Evolutionary conservation across 1,140 invertebrate species (phyloP), one percentile per base, ranked within the genome.

Genomic region (Scaptomyza pallida): DNA sequence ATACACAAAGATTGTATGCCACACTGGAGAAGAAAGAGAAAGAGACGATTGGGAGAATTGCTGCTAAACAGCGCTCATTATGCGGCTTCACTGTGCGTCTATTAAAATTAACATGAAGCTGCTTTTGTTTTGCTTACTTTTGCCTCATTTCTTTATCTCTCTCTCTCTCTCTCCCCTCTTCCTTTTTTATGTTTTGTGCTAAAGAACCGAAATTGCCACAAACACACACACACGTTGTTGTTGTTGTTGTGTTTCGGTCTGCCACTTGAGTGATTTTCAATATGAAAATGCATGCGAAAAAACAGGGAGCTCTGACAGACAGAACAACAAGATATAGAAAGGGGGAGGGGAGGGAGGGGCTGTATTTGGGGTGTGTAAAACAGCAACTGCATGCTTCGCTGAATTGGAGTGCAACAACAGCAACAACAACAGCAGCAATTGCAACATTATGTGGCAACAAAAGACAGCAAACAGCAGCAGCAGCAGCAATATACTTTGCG

Each of bases 221-320:
- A 86, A 69, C 62, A 60, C 63, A 47, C 37, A 26, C 15, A 23
- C 43, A n/a, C 9, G 37, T 35, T 35, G 33, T 35, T 35, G 23
- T 57, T 35, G 61, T 44, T 65, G 73, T 60, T 61, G 74, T 64
- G n/a, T n/a, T n/a, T n/a, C 63, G 80, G 81, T 85, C 77, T 85
- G 81, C 81, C 81, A 85, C 82, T 85, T 85, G 77, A 85, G 65
- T 85, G 81, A 85, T 88, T 85, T 85, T 85, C 81, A 85, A 85
- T 85, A 85, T 85, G 81, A 85, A 85, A 80, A 86, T 85, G 81
- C 77, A 81, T 63, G 50, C 61, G 37, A 16, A 40, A 45, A 52
- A 52, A 17, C 0, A 35, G 48, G 17, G 45, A 64, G 45, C 60
- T 63, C 60, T 63, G 68, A 78, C 82, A 85, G 70, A 40, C 40